These are phyloP conservation scores for Cerastis leucographa DNA, from an alignment of 2,888 invertebrate genomes.

Conservation along the genomic window DNA sequence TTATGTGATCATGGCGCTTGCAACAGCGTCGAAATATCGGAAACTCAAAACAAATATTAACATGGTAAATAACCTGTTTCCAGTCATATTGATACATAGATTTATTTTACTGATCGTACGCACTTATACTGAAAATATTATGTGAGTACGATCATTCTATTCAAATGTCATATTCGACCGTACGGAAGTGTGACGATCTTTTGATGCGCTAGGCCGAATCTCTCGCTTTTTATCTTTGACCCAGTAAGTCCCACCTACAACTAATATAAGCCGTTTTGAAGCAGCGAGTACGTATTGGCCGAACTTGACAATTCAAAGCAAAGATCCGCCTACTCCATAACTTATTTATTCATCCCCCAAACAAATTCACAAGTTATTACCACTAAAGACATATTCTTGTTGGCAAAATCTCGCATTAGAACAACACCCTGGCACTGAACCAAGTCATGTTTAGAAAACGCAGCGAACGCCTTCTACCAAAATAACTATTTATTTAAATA, in stretches of 20 bases:
- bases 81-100: too few relatives aligned
- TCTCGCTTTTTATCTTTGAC: background rate
- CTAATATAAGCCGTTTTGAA: background rate
- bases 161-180: background rate
- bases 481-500: slow-evolving; percentile 9
- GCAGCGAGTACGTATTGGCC: background rate
- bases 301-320: background rate
- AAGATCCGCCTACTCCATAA: background rate
- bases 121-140: too few relatives aligned
- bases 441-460: slow-evolving; percentile 29
- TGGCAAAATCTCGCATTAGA: slow-evolving; percentile 27
- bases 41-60: too few relatives aligned
- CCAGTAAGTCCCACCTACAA: background rate
- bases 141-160: background rate
- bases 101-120: background rate
- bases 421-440: slow-evolving; percentile 46
- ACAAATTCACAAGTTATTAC: background rate
- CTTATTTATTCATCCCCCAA: slow-evolving; percentile 15
- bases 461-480: background rate
- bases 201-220: background rate
- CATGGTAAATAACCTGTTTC: too few relatives aligned
- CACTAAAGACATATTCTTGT: slow-evolving; percentile 8
- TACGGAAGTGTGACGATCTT: background rate
- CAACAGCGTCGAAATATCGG: too few relatives aligned
- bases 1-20: too few relatives aligned